Conservation (phyloP, 2,113 vertebrate genomes). For the Tretioscincus oriximinensis region DNA sequence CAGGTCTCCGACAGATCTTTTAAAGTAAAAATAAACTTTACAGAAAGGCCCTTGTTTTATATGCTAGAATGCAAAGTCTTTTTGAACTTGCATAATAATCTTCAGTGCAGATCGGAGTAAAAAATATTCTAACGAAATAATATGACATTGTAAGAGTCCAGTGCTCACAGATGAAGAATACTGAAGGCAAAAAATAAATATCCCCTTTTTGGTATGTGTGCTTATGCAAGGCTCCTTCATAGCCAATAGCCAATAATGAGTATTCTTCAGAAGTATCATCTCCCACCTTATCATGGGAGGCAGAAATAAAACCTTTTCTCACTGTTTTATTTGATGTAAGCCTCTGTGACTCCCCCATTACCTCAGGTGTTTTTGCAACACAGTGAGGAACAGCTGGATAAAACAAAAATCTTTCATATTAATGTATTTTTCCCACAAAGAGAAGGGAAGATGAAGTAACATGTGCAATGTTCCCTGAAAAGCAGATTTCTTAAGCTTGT, state of each 20-base stretch:
- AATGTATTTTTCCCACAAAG: conserved; percentile 59
- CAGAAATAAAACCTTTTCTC: conserved; percentile 48
- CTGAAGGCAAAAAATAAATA: conserved; percentile 15
- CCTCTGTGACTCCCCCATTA: conserved; percentile 56
- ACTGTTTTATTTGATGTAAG: conserved; percentile 65
- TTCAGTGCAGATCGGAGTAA: neutral
- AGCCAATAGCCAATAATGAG: conserved; percentile 53
- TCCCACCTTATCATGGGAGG: conserved; percentile 47
- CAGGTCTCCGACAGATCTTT: conserved; percentile 41
- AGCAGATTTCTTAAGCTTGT: conserved; percentile 46
- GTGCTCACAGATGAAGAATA: conserved; percentile 35
- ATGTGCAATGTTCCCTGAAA: conserved; percentile 44
- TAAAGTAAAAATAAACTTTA: conserved; percentile 46
- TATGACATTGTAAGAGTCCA: conserved; percentile 13
- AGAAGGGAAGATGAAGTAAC: conserved; percentile 40
- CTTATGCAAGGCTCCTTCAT: conserved; percentile 46
- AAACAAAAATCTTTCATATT: conserved; percentile 72
- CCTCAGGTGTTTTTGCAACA: conserved; percentile 70
- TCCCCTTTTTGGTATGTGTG: conserved; percentile 34
- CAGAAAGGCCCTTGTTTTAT: conserved; percentile 36
- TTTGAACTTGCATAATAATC: neutral
- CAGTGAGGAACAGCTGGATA: conserved; percentile 67
- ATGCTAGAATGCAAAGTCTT: conserved; percentile 17
- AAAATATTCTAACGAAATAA: neutral
- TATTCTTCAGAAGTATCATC: conserved; percentile 47